A percentile compares a stretch with the other conserved stretches of the same genome.
Evolutionary conservation across 2,797 vertebrate species (phyloP).

Genomic region (Pseudochirops corinnae): DNA sequence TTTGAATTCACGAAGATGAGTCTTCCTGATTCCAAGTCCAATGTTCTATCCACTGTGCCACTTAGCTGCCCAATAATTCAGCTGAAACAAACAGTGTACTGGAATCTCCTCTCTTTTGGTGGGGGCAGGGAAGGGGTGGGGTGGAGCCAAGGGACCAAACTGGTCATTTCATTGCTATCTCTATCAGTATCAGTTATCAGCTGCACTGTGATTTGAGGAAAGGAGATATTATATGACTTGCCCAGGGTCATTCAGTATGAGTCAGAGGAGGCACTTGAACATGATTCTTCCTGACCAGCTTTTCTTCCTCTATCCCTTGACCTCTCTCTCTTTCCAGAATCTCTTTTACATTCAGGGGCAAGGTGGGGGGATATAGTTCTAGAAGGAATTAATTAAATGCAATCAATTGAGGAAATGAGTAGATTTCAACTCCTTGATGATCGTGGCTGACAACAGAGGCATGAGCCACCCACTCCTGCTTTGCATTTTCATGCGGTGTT

Average conservation of each 20-base stretch:
- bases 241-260: not conserved
- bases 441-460: not conserved
- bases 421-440: not conserved
- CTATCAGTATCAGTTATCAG: not conserved
- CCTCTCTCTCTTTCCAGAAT: not conserved
- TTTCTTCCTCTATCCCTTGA: not conserved
- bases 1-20: no score
- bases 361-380: not conserved
- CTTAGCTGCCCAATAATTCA: not conserved
- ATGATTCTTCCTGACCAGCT: not conserved
- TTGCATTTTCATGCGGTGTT: constrained; percentile 40
- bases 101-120: not conserved
- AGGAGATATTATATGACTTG: not conserved
- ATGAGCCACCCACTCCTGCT: constrained; percentile 3
- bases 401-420: not conserved
- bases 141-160: not conserved
- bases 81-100: not conserved
- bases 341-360: not conserved
- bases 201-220: not conserved
- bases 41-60: not conserved
- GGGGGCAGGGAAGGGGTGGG: no score
- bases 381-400: not conserved
- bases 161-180: not conserved
- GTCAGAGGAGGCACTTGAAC: not conserved
- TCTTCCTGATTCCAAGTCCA: not conserved